Conservation (phyloP, 2,113 vertebrate species). For the Struthidea cinerea region DNA sequence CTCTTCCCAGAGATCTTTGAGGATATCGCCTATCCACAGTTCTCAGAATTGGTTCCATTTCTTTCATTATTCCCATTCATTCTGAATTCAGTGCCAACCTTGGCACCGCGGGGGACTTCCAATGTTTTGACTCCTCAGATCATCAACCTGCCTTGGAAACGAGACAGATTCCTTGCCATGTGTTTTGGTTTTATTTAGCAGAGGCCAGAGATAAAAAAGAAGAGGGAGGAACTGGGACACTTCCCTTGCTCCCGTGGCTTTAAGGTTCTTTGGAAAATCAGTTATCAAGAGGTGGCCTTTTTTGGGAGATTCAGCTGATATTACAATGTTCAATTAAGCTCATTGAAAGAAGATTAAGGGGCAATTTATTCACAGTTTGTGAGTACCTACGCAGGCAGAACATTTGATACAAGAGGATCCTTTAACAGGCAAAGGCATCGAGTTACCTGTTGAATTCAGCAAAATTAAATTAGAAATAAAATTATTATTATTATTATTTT, state of each 20-base stretch:
- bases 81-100: background rate
- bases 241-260: background rate
- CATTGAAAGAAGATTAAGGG: background rate
- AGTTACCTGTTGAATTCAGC: background rate
- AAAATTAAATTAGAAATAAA: background rate
- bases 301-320: background rate
- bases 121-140: background rate
- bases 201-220: background rate
- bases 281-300: background rate
- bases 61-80: background rate
- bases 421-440: background rate
- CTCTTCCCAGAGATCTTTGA: background rate
- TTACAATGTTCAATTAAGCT: background rate
- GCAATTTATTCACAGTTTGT: constrained; percentile 22
- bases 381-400: background rate
- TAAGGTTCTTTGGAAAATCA: background rate
- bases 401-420: background rate
- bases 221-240: background rate
- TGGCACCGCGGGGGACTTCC: background rate
- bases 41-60: background rate
- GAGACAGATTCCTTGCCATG: background rate
- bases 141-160: background rate
- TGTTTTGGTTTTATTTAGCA: background rate
- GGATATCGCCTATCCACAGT: background rate
- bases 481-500: background rate